A percentile compares a stretch with the other conserved stretches of the same genome.
Evolutionary conservation across 2,113 vertebrate species (phyloP).

Genomic region (Chaetorhynchus papuensis): DNA sequence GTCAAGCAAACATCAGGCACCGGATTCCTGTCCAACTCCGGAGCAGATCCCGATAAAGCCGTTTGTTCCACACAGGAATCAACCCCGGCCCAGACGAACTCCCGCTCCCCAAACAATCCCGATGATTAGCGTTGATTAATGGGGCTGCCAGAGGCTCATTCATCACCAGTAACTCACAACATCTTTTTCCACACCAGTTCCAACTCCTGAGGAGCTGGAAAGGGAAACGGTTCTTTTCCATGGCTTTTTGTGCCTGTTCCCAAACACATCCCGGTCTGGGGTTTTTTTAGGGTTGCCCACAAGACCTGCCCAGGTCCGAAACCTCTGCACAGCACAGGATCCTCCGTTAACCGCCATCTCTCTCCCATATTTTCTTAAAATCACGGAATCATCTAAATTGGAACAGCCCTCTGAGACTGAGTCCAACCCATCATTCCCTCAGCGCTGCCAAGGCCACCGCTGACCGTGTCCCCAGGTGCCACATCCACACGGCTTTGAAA

Average conservation of each 20-base stretch:
- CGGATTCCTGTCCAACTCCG: background rate
- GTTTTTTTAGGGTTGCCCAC: background rate
- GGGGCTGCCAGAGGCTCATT: conserved; percentile 27
- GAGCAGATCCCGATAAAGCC: background rate
- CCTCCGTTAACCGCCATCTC: background rate
- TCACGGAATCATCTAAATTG: background rate
- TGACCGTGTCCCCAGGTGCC: background rate
- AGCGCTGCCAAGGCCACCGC: background rate
- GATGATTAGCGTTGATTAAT: conserved; percentile 50
- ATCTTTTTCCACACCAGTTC: background rate
- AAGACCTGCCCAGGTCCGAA: background rate
- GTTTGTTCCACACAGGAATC: background rate
- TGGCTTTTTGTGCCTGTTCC: background rate
- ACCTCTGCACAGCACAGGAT: background rate
- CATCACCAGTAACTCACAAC: conserved; percentile 27
- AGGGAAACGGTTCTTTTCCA: background rate
- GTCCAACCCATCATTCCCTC: background rate
- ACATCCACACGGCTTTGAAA: background rate
- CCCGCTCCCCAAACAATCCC: background rate
- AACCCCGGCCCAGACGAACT: background rate
- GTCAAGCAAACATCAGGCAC: background rate
- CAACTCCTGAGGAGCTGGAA: background rate
- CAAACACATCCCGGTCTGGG: background rate
- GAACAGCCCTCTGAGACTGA: background rate
- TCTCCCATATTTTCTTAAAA: background rate